These are phyloP conservation scores for Acipenser oxyrinchus DNA, from an alignment of 2,797 vertebrate species.

Conservation along the genomic window DNA sequence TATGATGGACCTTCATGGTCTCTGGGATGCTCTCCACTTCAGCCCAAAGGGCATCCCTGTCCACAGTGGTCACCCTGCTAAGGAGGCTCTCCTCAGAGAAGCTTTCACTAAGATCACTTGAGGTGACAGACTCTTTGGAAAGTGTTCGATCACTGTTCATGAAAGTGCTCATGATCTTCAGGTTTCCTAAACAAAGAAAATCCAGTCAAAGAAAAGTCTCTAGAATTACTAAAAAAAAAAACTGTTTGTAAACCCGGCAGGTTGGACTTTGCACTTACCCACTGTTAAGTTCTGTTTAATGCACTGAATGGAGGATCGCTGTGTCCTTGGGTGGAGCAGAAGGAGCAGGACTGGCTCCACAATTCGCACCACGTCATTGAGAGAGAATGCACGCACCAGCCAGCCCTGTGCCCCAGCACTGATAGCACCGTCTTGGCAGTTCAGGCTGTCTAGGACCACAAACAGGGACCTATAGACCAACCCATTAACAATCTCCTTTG, in stretches of 20 bases:
- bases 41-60: conserved; percentile 85
- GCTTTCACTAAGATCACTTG: conserved; percentile 39
- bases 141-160: conserved; percentile 48
- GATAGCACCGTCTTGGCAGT: conserved; percentile 77
- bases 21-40: conserved; percentile 77
- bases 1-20: conserved; percentile 19
- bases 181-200: conserved; percentile 52
- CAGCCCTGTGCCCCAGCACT: conserved; percentile 85
- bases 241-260: neutral
- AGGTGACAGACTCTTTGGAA: conserved; percentile 38
- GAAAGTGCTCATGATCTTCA: conserved; percentile 49
- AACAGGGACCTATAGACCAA: conserved; percentile 74
- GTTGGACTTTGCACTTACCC: conserved; percentile 49
- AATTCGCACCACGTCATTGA: conserved; percentile 81
- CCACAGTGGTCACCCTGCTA: conserved; percentile 66
- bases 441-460: conserved; percentile 87
- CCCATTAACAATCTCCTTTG: neutral
- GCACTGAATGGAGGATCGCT: conserved; percentile 75
- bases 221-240: conserved; percentile 14
- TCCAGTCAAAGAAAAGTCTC: neutral
- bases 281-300: conserved; percentile 66
- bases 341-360: conserved; percentile 85
- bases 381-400: conserved; percentile 82
- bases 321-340: conserved; percentile 85
- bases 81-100: conserved; percentile 53